Evolutionary conservation across 2,797 vertebrate genomes (phyloP).

Genomic region (Alca torda): DNA sequence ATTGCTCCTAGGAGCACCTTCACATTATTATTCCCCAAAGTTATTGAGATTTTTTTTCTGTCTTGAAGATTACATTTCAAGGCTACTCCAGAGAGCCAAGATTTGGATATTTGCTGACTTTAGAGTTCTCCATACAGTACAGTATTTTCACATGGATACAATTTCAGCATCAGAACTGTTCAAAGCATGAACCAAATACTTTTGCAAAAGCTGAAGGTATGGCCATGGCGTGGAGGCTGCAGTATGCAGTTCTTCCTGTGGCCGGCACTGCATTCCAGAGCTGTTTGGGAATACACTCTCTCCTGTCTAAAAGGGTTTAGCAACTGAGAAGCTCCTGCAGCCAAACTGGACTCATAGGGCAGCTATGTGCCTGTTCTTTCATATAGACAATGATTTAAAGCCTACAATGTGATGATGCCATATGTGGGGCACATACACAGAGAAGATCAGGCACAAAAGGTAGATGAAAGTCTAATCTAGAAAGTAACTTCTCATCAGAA

Average conservation of each 20-base stretch:
- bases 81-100: neutral
- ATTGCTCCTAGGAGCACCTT: neutral
- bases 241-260: neutral
- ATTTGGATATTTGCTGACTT: neutral
- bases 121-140: neutral
- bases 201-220: neutral
- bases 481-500: conserved; percentile 17
- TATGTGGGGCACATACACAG: neutral
- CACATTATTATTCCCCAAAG: neutral
- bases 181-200: neutral
- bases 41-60: neutral
- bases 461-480: neutral
- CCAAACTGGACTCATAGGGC: neutral
- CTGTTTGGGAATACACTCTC: neutral
- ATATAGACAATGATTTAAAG: neutral
- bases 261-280: neutral
- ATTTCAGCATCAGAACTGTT: neutral
- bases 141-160: neutral
- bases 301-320: neutral
- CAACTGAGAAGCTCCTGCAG: neutral
- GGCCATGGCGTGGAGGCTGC: neutral
- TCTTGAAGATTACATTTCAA: neutral
- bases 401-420: neutral
- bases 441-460: neutral
- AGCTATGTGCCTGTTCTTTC: neutral